Percentiles rank a stretch among this genome's conserved stretches.
phyloP scores from a whole-genome alignment of 1,140 invertebrate genomes.

The Uloborus diversus region DNA sequence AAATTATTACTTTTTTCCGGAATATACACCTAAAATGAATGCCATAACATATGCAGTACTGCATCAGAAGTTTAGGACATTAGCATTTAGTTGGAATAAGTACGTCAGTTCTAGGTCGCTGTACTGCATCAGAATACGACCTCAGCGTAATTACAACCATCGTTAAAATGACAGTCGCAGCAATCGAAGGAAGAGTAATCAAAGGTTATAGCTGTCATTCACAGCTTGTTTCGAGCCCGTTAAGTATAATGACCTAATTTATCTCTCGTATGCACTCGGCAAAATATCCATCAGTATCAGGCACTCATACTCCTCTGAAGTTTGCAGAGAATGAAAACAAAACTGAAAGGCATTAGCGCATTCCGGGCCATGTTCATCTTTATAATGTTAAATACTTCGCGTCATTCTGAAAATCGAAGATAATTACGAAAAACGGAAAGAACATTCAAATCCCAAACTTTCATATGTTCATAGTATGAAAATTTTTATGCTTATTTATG shows the following conservation, averaged over 20 bases:
- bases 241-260: slow-evolving; percentile 48
- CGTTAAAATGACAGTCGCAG: slow-evolving; percentile 46
- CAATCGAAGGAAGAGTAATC: slow-evolving; percentile 40
- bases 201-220: slow-evolving; percentile 54
- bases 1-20: too few relatives aligned
- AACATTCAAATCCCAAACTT: too few relatives aligned
- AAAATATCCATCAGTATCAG: background rate
- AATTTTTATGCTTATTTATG: too few relatives aligned
- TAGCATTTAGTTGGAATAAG: slow-evolving; percentile 42
- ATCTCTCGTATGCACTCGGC: slow-evolving; percentile 11
- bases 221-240: slow-evolving; percentile 43
- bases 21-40: too few relatives aligned
- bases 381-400: too few relatives aligned
- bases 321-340: background rate
- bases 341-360: background rate
- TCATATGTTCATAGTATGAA: too few relatives aligned
- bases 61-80: slow-evolving; percentile 18
- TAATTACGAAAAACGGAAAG: too few relatives aligned
- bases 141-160: slow-evolving; percentile 25
- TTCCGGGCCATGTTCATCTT: too few relatives aligned
- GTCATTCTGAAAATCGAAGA: too few relatives aligned
- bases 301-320: background rate
- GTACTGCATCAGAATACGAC: background rate
- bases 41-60: background rate
- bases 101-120: slow-evolving; percentile 10